Evolutionary conservation across 1,140 invertebrate species (phyloP).

Genomic region (Bombus fervidus): DNA sequence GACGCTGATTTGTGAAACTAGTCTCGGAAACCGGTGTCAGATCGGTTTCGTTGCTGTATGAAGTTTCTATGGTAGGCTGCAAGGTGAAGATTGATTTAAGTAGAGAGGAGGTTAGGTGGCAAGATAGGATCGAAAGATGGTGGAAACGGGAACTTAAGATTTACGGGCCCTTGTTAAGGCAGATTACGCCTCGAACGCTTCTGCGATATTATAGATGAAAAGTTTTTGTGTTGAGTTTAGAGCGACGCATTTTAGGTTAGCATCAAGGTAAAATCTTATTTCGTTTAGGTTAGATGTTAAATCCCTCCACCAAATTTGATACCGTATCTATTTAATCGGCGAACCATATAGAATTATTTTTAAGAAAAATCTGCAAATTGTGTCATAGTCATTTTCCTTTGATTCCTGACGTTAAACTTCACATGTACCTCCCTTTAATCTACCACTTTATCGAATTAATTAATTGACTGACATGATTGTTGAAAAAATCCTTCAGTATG

Average conservation of each 20-base stretch:
- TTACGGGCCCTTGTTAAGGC: neutral
- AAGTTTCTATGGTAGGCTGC: neutral
- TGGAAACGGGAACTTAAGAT: neutral
- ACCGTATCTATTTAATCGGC: too few species aligned
- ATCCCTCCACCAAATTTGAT: too few species aligned
- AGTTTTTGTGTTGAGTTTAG: neutral
- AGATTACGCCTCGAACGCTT: neutral
- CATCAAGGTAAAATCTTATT: neutral
- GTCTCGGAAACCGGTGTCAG: neutral
- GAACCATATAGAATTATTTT: too few species aligned
- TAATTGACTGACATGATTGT: too few species aligned
- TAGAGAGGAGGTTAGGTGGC: neutral
- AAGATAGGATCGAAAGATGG: conserved; percentile 5
- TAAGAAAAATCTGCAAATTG: too few species aligned
- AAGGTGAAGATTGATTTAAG: conserved; percentile 19
- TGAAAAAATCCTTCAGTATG: too few species aligned
- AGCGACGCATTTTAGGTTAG: neutral
- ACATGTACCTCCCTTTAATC: too few species aligned
- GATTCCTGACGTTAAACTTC: too few species aligned
- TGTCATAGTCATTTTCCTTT: too few species aligned
- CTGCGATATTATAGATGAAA: neutral
- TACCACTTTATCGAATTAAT: too few species aligned
- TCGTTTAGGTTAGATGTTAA: neutral
- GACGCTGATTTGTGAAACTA: neutral
- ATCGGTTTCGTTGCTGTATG: neutral